Percentiles rank a stretch among this genome's conserved stretches.
Conservation (phyloP, 1,140 invertebrate genomes). For the Aporrectodea caliginosa region DNA sequence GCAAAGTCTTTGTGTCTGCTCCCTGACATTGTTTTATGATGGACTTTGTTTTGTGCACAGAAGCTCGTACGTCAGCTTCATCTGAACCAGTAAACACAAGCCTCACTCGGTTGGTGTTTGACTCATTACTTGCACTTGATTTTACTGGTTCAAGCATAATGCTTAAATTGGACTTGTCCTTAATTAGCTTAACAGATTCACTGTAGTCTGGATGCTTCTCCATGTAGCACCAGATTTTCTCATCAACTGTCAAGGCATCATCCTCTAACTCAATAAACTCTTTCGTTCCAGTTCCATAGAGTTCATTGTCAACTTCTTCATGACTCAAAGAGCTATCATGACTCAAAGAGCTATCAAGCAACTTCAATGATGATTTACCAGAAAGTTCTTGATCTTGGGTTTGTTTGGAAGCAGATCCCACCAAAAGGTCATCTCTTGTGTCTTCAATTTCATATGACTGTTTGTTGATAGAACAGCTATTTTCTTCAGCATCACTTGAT, state of each 20-base stretch:
- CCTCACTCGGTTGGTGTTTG: background rate
- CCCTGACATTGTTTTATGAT: background rate
- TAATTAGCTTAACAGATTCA: background rate
- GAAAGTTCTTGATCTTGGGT: too few species aligned
- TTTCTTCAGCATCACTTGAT: background rate
- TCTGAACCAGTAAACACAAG: background rate
- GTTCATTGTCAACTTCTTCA: background rate
- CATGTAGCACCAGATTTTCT: background rate
- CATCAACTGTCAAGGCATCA: background rate
- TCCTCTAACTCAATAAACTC: background rate
- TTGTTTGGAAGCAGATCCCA: too few species aligned
- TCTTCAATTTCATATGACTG: too few species aligned
- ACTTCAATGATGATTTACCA: too few species aligned
- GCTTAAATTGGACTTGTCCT: background rate
- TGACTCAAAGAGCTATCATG: background rate
- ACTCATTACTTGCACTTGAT: background rate
- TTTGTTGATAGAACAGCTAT: too few species aligned
- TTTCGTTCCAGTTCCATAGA: background rate
- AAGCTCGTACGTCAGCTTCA: background rate
- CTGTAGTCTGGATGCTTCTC: background rate
- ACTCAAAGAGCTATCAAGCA: too few species aligned
- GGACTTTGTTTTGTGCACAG: background rate
- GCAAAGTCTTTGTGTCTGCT: background rate
- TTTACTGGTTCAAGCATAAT: background rate
- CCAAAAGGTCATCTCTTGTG: too few species aligned